Percentiles rank a stretch among this genome's conserved stretches.
These are phyloP conservation scores for Oreochromis tanganicae DNA, from an alignment of 2,113 vertebrate genomes.

Conservation along the genomic window DNA sequence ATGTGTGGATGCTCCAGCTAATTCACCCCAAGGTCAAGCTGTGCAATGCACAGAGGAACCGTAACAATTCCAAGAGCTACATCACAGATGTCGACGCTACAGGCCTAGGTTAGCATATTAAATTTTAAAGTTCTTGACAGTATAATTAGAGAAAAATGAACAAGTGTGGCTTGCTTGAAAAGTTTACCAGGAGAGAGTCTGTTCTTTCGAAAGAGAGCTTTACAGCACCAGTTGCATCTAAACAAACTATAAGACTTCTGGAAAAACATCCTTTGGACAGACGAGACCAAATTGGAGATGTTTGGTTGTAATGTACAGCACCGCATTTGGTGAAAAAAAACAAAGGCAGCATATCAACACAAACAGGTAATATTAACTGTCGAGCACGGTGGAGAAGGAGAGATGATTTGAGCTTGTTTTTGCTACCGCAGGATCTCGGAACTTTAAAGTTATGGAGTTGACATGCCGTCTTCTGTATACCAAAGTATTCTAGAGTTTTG, in stretches of 20 bases:
- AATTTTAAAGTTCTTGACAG: not conserved
- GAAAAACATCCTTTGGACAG: not conserved
- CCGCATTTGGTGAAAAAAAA: not conserved
- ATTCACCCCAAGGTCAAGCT: not conserved
- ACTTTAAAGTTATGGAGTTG: not conserved
- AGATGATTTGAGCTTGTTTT: not conserved
- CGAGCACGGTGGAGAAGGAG: not conserved
- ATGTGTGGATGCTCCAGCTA: not conserved
- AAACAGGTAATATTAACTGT: not conserved
- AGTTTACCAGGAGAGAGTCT: not conserved
- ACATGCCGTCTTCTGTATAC: not conserved
- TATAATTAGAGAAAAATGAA: not conserved
- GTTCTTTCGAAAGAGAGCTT: not conserved
- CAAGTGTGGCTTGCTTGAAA: not conserved
- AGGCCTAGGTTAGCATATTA: not conserved
- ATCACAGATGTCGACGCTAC: not conserved
- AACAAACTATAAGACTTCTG: not conserved
- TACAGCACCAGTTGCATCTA: not conserved
- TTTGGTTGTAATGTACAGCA: not conserved
- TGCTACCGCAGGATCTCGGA: not conserved
- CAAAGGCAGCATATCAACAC: not conserved
- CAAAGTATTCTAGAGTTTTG: not conserved
- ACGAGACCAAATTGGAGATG: not conserved
- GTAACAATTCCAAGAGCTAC: not conserved
- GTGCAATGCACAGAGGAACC: not conserved